Conservation (phyloP, 2,797 vertebrate species). For the Pangasius djambal region DNA sequence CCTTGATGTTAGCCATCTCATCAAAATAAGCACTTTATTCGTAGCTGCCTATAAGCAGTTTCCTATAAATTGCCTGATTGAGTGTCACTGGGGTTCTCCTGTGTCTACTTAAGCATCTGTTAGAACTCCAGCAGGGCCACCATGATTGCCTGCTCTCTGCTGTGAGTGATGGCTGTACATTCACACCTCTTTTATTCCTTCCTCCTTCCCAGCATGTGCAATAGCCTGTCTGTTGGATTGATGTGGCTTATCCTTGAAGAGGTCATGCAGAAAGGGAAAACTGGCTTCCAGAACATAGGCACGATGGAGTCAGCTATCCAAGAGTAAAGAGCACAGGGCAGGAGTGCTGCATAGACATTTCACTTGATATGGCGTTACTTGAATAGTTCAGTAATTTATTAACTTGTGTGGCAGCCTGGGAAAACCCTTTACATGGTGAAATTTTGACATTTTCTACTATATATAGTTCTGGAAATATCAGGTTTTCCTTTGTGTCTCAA, state of each 20-base stretch:
- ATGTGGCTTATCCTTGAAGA: slow-evolving; percentile 46
- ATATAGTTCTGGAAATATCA: background rate
- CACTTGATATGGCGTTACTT: background rate
- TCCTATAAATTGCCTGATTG: slow-evolving; percentile 6
- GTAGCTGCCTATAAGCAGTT: background rate
- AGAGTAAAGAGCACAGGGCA: background rate
- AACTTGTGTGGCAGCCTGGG: background rate
- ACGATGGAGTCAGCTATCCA: background rate
- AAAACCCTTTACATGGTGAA: background rate
- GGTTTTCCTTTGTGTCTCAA: background rate
- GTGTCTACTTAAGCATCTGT: slow-evolving; percentile 41
- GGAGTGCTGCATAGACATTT: slow-evolving; percentile 11
- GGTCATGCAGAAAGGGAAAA: slow-evolving; percentile 38
- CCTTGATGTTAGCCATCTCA: background rate
- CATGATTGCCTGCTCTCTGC: slow-evolving; percentile 4
- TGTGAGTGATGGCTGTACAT: slow-evolving; percentile 44
- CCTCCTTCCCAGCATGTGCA: slow-evolving; percentile 30
- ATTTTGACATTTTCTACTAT: background rate
- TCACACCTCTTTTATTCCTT: slow-evolving; percentile 40
- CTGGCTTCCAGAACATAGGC: slow-evolving; percentile 17
- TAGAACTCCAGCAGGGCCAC: slow-evolving; percentile 31
- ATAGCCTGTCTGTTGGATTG: slow-evolving; percentile 50
- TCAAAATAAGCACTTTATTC: background rate
- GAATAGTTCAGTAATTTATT: background rate
- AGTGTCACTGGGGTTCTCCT: background rate